phyloP scores from a whole-genome alignment of 92 coral and sea anemone genomes.

The Porites rus region DNA sequence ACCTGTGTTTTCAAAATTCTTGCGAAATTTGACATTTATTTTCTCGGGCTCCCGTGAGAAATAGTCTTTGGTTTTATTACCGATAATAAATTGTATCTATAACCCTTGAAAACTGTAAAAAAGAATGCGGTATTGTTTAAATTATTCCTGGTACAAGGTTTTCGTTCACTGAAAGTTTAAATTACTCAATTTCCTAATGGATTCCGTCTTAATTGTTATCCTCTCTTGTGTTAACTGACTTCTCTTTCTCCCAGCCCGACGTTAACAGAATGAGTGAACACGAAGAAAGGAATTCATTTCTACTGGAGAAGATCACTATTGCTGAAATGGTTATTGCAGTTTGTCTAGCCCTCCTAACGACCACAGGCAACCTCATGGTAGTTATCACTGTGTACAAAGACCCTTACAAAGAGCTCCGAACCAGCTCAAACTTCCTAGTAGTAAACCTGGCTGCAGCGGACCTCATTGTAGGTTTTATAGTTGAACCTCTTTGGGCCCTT shows the following conservation, averaged over 20 bases:
- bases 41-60: too few species aligned
- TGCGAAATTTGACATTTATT: too few species aligned
- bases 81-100: too few species aligned
- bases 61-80: too few species aligned
- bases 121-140: too few species aligned
- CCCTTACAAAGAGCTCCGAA: constrained; percentile 61
- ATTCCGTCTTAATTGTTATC: too few species aligned
- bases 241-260: neutral
- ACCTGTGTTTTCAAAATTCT: too few species aligned
- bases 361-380: constrained; percentile 54
- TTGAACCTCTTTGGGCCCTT: constrained; percentile 59
- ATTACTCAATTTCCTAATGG: too few species aligned
- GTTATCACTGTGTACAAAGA: constrained; percentile 50
- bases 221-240: too few species aligned
- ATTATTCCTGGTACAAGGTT: too few species aligned
- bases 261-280: constrained; percentile 6
- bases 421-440: constrained; percentile 56
- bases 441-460: constrained; percentile 70
- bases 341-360: constrained; percentile 39
- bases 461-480: constrained; percentile 53
- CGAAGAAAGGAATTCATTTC: neutral
- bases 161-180: too few species aligned
- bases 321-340: constrained; percentile 8
- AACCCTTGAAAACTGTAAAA: too few species aligned
- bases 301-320: neutral